phyloP scores from a whole-genome alignment of 2,113 vertebrate genomes.

The Rhinogobius similis region DNA sequence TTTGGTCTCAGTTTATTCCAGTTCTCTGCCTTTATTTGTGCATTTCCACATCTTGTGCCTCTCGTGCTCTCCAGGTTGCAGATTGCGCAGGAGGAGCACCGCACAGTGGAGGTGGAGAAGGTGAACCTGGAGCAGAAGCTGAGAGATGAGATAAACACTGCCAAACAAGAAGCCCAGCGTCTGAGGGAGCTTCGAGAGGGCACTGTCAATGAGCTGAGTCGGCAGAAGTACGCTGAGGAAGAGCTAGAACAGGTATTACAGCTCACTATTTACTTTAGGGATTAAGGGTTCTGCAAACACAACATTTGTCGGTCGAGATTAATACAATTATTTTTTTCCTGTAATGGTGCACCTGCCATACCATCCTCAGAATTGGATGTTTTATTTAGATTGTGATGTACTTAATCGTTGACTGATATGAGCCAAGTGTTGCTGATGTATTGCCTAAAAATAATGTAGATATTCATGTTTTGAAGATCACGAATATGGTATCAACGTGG shows the following conservation, averaged over 20 bases:
- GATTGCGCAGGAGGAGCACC: conserved; percentile 97
- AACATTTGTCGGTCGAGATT: not conserved
- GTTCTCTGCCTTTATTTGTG: not conserved
- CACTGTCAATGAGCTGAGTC: conserved; percentile 92
- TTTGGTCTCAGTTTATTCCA: not conserved
- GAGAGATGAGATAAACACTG: conserved; percentile 91
- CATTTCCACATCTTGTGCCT: not conserved
- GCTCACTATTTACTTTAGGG: no score
- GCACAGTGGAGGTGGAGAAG: conserved; percentile 95
- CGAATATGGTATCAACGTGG: no score
- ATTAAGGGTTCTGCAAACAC: not conserved
- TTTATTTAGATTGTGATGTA: no score
- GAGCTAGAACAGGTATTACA: conserved; percentile 91
- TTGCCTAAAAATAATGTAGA: no score
- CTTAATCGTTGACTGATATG: no score
- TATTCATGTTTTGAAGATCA: no score
- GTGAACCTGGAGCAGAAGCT: conserved; percentile 96
- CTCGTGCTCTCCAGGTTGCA: conserved; percentile 81
- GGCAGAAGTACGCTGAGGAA: conserved; percentile 95
- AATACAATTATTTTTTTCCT: not conserved
- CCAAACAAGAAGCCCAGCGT: conserved; percentile 94
- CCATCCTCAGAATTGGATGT: no score
- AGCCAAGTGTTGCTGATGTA: no score
- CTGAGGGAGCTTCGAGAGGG: conserved; percentile 93
- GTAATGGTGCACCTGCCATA: no score